Evolutionary conservation across 35 echinoderm and acorn worm species (phyloP), one percentile per base, ranked within the genome.

Genomic region (Lytechinus pictus): DNA sequence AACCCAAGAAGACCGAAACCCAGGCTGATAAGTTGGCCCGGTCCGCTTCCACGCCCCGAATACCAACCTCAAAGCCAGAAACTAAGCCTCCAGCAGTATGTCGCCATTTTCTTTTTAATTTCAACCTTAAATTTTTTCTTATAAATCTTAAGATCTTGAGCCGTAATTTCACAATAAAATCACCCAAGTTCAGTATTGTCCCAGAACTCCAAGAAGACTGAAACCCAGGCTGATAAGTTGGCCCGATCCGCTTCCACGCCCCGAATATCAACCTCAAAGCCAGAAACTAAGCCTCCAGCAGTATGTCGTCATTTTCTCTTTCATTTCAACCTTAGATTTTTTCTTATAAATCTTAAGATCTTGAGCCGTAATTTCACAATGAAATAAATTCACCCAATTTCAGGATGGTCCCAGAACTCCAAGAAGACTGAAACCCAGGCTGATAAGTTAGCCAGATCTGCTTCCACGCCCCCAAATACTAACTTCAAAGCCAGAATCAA

Each of bases 201-300:
- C 96, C 98, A 27, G 98, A 99, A 28, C 53, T n/a, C 98, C 72
- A 97, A 98, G 91, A 96, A 97, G 97, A 94, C 95, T 9, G 98
- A 99, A 53, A 95, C 94, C 52, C 55, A 54, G 94, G 54, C 94
- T 27, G 98, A 99, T 51, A 99, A 95, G 52, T 79, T 99, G 86
- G 95, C 95, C 55, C 92, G 96, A 71, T 99, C 98, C 1, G 97
- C 98, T 27, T 97, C 98, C 55, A 96, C 93, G n/a, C 96, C 96
- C 27, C 86, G 87, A 66, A 87, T 96, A 94, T 57, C 96, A 71
- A 94, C 94, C 5, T 94, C 96, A 53, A 95, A 93, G 54, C 52
- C 11, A 27, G 91, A 93, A 93, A 93, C 91, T 9, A 93, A 93
- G 53, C 91, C 91, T 54, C 87, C 87, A 89, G 87, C 87, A 89